Conservation (phyloP, 1,140 invertebrate genomes). For the Formica exsecta region DNA sequence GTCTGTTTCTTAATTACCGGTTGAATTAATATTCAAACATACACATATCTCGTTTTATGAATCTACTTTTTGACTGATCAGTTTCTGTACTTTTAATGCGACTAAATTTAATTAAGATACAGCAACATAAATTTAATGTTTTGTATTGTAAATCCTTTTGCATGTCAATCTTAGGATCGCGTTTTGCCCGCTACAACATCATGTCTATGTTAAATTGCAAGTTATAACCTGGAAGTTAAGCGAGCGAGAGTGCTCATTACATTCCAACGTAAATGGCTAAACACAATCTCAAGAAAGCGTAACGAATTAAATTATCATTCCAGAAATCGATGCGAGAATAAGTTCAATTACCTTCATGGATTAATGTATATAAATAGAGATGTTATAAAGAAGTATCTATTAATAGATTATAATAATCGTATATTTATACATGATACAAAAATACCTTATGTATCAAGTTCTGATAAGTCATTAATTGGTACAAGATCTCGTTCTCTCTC, state of each 20-base stretch:
- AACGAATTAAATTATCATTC: conserved; percentile 56
- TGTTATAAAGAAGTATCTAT: not conserved
- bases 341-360: conserved; percentile 40
- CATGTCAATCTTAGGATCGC: not conserved
- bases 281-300: conserved; percentile 54
- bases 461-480: not conserved
- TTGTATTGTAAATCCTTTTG: conserved; percentile 26
- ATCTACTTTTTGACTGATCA: not conserved
- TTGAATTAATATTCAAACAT: not conserved
- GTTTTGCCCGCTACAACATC: not conserved
- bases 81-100: not conserved
- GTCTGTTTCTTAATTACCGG: not conserved
- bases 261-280: conserved; percentile 60
- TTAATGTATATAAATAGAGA: not conserved
- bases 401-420: not conserved
- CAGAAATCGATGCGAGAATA: conserved; percentile 45
- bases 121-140: not conserved
- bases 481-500: not conserved
- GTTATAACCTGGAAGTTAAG: conserved; percentile 51
- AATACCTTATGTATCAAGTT: not conserved
- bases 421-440: not conserved
- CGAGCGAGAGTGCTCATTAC: conserved; percentile 59
- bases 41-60: not conserved
- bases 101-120: conserved; percentile 1
- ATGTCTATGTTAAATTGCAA: conserved; percentile 43